Base-by-base conservation (phyloP, 2,797 vertebrate species). In the Hemibagrus guttatus region DNA sequence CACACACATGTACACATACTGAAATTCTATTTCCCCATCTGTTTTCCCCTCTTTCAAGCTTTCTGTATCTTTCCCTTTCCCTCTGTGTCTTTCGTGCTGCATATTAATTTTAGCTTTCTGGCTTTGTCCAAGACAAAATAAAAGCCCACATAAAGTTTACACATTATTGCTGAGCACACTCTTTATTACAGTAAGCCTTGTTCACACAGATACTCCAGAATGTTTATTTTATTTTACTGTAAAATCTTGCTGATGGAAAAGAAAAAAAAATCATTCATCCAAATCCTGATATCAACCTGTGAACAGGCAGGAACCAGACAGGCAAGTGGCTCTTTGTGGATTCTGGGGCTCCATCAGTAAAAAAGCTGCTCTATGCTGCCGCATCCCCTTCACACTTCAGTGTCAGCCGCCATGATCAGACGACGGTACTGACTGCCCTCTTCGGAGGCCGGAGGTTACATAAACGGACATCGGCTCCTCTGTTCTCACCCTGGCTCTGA, bases 371-470 rank as follows among this genome's bases (percentile, higher is more conserved):
- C 89, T 92, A 92, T 90, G 87, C 90, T 90, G 89, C 92, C 93
- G 89, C 93, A 76, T 93, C 92, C 91, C 88, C 91, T 94, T 96
- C 93, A 89, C 95, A 94, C 90, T 64, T 90, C 83, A 0, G 89
- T 93, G 95, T 94, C 91, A 96, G 94, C 94, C 93, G 89, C 94
- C 92, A 81, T 89, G 93, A 96, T 95, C 95, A 95, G 95, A 95
- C 91, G 56, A 92, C 91, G 88, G 87, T 90, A 84, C 78, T 93
- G 93, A 91, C 87, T 89, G 85, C 26, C 81, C 87, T 91, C 89
- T 92, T 91, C 88, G 52, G 91, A 94, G 95, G 95, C 93, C 92
- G 88, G 93, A 95, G 95, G 95, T 96, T 96, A 96, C 91, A 96
- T 92, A 94, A 95, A 96, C 94, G 92, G 83, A 96, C 95, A 96